phyloP scores from a whole-genome alignment of 2,113 vertebrate genomes.

The Cairina moschata region DNA sequence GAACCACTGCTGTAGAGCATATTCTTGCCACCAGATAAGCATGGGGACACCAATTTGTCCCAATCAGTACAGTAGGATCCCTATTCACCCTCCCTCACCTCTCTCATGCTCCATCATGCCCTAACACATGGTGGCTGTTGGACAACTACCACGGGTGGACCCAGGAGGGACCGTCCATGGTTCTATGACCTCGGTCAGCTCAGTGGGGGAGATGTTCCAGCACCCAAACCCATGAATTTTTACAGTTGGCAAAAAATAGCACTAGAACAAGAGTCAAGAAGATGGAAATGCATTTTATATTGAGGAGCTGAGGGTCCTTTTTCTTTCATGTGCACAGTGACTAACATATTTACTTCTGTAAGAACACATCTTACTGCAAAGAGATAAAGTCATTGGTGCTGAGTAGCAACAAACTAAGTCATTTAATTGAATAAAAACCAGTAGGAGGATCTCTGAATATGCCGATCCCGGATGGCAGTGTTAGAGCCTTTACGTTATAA shows the following conservation, averaged over 20 bases:
- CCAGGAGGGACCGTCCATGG: background rate
- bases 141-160: fast-evolving
- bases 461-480: background rate
- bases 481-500: no score
- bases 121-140: background rate
- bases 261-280: background rate
- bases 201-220: background rate
- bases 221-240: background rate
- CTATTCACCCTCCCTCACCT: background rate
- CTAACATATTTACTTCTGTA: background rate
- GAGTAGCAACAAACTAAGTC: background rate
- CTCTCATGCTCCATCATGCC: fast-evolving
- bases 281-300: background rate
- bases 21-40: background rate
- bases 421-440: background rate
- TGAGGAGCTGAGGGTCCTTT: background rate
- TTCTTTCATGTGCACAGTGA: fast-evolving
- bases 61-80: background rate
- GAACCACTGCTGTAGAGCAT: background rate
- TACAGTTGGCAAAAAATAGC: background rate
- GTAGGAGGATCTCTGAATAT: background rate
- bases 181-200: background rate
- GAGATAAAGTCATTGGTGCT: background rate
- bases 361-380: background rate
- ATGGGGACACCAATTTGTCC: background rate